phyloP scores from a whole-genome alignment of 1,140 invertebrate species.

The Solenopsis invicta region DNA sequence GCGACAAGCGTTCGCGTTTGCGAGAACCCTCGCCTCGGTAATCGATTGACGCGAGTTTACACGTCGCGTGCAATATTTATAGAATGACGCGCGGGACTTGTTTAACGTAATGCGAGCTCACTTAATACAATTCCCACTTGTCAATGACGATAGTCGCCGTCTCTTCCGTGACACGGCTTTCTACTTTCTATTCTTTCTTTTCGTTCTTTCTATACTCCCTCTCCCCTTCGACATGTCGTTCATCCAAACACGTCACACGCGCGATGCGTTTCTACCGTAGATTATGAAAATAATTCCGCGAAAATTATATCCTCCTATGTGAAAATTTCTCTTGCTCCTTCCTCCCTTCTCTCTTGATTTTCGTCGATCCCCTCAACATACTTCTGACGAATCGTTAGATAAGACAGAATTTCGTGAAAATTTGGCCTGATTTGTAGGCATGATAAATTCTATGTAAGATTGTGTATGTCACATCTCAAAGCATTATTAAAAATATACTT shows the following conservation, averaged over 20 bases:
- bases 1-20: conserved; percentile 10
- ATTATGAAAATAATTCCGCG: too few relatives aligned
- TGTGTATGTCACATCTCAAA: too few relatives aligned
- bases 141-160: not conserved
- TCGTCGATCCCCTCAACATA: too few relatives aligned
- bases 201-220: too few relatives aligned
- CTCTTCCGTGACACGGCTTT: not conserved
- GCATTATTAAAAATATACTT: too few relatives aligned
- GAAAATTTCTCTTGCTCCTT: too few relatives aligned
- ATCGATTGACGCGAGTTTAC: conserved; percentile 62
- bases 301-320: too few relatives aligned
- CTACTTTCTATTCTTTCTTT: not conserved
- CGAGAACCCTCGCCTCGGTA: conserved; percentile 10
- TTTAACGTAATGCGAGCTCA: conserved; percentile 49
- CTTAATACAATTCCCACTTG: conserved; percentile 49
- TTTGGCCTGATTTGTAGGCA: not conserved
- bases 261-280: not conserved
- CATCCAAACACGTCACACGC: not conserved
- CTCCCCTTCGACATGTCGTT: too few relatives aligned
- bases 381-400: too few relatives aligned
- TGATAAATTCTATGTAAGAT: not conserved
- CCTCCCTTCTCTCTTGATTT: too few relatives aligned
- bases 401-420: not conserved
- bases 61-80: conserved; percentile 58
- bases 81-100: conserved; percentile 37